These are phyloP conservation scores for Dichetophora obliterata DNA, from an alignment of 2,888 invertebrate genomes.

Conservation along the genomic window DNA sequence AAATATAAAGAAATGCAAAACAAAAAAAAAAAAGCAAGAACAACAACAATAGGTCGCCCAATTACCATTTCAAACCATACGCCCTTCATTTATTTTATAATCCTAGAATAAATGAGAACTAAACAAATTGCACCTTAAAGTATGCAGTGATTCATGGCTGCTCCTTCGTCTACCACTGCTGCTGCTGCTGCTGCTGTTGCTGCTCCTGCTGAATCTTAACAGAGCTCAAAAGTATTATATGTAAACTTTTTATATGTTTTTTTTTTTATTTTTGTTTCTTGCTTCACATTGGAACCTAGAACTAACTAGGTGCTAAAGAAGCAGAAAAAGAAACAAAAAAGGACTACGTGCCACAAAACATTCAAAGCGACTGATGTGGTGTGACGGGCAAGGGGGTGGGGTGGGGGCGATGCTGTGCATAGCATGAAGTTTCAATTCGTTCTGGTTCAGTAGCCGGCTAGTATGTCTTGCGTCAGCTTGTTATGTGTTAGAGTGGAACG, in stretches of 20 bases:
- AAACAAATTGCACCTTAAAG: constrained; percentile 65
- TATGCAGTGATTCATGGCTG: constrained; percentile 62
- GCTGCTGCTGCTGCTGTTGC: constrained; percentile 18
- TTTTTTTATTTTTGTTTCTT: constrained; percentile 3
- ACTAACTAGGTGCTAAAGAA: not conserved
- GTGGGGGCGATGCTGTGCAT: constrained; percentile 7
- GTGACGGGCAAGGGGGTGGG: not conserved
- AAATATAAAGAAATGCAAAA: not conserved
- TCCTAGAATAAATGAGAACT: constrained; percentile 50
- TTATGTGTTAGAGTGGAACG: not conserved
- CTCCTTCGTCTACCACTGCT: constrained; percentile 47
- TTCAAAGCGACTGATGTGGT: too few species aligned
- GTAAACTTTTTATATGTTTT: not conserved
- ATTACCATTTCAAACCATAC: constrained; percentile 50
- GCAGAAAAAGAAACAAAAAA: not conserved
- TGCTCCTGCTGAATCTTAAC: constrained; percentile 6
- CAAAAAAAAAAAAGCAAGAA: not conserved
- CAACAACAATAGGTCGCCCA: constrained; percentile 23
- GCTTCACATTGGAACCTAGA: constrained; percentile 7
- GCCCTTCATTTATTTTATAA: constrained; percentile 64
- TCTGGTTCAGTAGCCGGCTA: constrained; percentile 38
- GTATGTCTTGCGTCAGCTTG: not conserved
- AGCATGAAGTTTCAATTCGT: constrained; percentile 30
- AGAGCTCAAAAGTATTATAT: not conserved
- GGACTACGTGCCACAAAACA: not conserved